Conservation (phyloP, 2,888 invertebrate species). For the Polietes domitor region DNA sequence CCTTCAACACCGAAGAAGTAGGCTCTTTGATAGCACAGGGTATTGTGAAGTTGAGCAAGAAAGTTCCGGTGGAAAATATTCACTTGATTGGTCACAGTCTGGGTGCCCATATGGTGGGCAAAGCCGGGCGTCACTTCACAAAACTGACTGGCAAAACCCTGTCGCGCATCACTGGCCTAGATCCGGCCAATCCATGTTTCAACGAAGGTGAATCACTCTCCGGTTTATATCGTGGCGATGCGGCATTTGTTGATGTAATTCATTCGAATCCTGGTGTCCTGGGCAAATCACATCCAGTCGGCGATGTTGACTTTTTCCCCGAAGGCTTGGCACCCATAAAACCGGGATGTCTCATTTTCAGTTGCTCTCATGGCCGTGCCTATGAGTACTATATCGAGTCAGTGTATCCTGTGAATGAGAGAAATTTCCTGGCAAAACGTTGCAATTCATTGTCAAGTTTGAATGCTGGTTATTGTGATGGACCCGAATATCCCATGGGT, state of each 20-base stretch:
- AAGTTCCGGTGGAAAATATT: slow-evolving; percentile 70
- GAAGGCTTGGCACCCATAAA: slow-evolving; percentile 71
- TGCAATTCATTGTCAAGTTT: slow-evolving; percentile 70
- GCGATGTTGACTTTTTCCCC: slow-evolving; percentile 77
- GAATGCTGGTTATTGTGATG: slow-evolving; percentile 67
- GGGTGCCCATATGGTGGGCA: slow-evolving; percentile 76
- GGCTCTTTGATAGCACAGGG: slow-evolving; percentile 71
- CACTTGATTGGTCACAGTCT: slow-evolving; percentile 77
- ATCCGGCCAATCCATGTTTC: slow-evolving; percentile 78
- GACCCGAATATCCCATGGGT: slow-evolving; percentile 70
- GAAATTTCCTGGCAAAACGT: slow-evolving; percentile 71
- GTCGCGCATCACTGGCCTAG: slow-evolving; percentile 76
- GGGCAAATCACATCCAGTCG: slow-evolving; percentile 71
- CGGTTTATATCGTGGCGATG: slow-evolving; percentile 75
- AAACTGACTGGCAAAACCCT: slow-evolving; percentile 70
- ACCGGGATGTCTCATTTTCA: slow-evolving; percentile 69
- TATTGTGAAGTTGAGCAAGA: slow-evolving; percentile 68
- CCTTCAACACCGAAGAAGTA: slow-evolving; percentile 77
- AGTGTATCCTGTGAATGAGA: slow-evolving; percentile 74
- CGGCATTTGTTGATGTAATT: slow-evolving; percentile 76
- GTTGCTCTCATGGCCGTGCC: slow-evolving; percentile 74
- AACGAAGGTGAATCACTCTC: slow-evolving; percentile 73
- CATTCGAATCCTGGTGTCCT: slow-evolving; percentile 74
- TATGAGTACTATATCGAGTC: slow-evolving; percentile 73
- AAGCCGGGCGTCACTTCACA: slow-evolving; percentile 72